phyloP scores from a whole-genome alignment of 2,113 vertebrate species.

The Cromileptes altivelis region DNA sequence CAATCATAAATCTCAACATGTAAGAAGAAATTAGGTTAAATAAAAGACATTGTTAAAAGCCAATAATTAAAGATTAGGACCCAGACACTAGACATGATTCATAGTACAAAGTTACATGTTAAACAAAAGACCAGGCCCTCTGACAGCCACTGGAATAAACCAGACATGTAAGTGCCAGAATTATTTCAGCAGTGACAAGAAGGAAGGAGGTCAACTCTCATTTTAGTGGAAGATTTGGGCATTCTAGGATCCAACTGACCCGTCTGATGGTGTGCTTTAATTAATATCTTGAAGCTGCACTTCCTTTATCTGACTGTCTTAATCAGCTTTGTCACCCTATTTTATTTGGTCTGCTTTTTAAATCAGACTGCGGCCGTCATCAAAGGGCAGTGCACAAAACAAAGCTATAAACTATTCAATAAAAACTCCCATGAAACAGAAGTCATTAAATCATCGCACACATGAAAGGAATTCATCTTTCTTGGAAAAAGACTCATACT shows the following conservation, averaged over 20 bases:
- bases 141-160: not conserved
- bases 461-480: slow-evolving; percentile 18
- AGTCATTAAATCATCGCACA: slow-evolving; percentile 18
- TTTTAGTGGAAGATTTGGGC: not conserved
- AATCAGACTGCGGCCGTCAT: not conserved
- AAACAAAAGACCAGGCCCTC: not conserved
- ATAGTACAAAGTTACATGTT: not conserved
- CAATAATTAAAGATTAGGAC: not conserved
- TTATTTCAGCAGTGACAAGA: slow-evolving; percentile 6
- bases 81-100: not conserved
- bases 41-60: not conserved
- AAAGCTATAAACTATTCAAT: not conserved
- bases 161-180: not conserved
- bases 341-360: not conserved
- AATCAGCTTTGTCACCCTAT: not conserved
- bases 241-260: slow-evolving; percentile 3
- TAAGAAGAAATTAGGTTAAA: not conserved
- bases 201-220: not conserved
- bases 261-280: slow-evolving; percentile 4
- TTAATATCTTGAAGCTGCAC: not conserved
- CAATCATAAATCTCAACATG: not conserved
- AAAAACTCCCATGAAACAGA: slow-evolving; percentile 12
- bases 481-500: slow-evolving; percentile 9
- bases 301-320: not conserved
- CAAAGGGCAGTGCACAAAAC: slow-evolving; percentile 8